Conservation (phyloP, 2,888 invertebrate genomes). For the Caenorhabditis drosophilae region DNA sequence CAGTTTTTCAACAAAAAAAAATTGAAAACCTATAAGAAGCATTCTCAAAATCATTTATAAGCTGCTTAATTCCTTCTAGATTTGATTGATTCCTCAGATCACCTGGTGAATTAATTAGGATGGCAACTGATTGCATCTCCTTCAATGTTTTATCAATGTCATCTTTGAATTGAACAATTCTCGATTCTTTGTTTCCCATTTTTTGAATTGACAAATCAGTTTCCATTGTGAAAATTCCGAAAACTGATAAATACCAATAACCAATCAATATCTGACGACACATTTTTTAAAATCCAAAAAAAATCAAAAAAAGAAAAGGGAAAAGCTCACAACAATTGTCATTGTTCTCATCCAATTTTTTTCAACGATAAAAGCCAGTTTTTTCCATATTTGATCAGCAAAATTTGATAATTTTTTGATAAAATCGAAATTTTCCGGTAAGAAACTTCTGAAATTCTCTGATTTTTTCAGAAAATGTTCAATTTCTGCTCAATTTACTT, state of each 20-base stretch:
- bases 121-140: conserved; percentile 51
- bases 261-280: conserved; percentile 30
- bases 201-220: conserved; percentile 56
- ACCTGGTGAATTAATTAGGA: conserved; percentile 42
- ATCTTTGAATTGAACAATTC: conserved; percentile 49
- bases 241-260: conserved; percentile 50
- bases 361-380: conserved; percentile 35
- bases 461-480: too few species aligned
- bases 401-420: conserved; percentile 26
- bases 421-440: conserved; percentile 6
- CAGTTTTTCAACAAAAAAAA: too few species aligned
- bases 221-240: conserved; percentile 45
- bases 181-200: conserved; percentile 39
- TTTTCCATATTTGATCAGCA: conserved; percentile 38
- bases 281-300: too few species aligned
- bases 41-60: conserved; percentile 26
- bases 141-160: conserved; percentile 33
- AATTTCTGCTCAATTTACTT: too few species aligned
- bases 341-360: conserved; percentile 28
- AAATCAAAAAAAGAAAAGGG: background rate
- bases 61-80: conserved; percentile 20
- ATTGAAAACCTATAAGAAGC: too few species aligned
- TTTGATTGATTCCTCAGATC: conserved; percentile 39
- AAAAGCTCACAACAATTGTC: conserved; percentile 5
- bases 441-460: too few species aligned